A percentile compares a stretch with the other conserved stretches of the same genome.
These are phyloP conservation scores for Drosophila tsacasi DNA, from an alignment of 1,140 invertebrate genomes.

Conservation along the genomic window DNA sequence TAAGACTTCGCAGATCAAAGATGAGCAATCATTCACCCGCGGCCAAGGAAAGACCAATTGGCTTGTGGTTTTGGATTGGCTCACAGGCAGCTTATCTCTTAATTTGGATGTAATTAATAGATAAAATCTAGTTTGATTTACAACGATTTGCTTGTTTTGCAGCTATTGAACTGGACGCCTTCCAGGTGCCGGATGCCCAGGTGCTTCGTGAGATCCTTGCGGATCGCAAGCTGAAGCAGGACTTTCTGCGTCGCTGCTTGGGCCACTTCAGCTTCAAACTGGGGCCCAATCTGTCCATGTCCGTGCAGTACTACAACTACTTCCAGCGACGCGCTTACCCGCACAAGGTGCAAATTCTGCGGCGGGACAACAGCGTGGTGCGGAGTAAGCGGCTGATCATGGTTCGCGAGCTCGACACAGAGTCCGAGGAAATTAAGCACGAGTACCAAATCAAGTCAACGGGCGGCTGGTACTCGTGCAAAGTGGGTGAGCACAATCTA, in stretches of 20 bases:
- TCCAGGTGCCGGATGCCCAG: conserved; percentile 64
- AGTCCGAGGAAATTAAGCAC: conserved; percentile 54
- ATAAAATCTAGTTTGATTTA: background rate
- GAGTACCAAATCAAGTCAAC: conserved; percentile 66
- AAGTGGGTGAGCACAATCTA: conserved; percentile 47
- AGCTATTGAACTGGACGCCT: conserved; percentile 72
- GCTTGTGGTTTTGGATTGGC: conserved; percentile 67
- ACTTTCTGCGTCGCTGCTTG: conserved; percentile 70
- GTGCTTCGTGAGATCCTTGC: conserved; percentile 71
- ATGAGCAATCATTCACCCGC: conserved; percentile 65
- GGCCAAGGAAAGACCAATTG: conserved; percentile 56
- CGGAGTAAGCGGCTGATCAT: conserved; percentile 59
- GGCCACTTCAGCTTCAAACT: conserved; percentile 73
- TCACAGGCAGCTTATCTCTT: conserved; percentile 20
- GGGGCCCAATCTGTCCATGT: conserved; percentile 66
- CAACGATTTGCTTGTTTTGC: background rate
- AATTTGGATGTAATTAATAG: background rate
- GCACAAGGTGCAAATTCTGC: conserved; percentile 64
- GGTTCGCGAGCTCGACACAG: conserved; percentile 56
- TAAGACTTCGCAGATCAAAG: conserved; percentile 56
- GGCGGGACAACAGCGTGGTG: conserved; percentile 73
- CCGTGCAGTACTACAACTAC: conserved; percentile 78
- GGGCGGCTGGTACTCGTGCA: conserved; percentile 68
- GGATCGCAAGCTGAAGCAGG: conserved; percentile 75
- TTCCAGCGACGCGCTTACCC: conserved; percentile 67